phyloP scores from a whole-genome alignment of 2,113 vertebrate genomes.

The Phylloscopus trochilus region DNA sequence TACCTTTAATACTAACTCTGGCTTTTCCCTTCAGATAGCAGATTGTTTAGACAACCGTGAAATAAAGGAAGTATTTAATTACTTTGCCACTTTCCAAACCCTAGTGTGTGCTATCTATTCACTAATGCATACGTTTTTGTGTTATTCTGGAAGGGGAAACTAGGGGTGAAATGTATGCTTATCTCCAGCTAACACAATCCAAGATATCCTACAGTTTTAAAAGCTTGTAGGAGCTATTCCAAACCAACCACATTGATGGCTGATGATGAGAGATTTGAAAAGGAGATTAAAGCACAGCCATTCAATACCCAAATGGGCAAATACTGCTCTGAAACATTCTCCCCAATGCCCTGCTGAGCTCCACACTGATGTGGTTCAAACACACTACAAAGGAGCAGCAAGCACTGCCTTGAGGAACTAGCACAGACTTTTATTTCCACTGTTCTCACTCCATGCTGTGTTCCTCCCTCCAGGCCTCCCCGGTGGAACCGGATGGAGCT shows the following conservation, averaged over 20 bases:
- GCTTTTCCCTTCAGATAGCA: conserved; percentile 39
- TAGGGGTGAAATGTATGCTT: not conserved
- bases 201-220: conserved; percentile 17
- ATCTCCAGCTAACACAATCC: conserved; percentile 35
- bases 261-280: not conserved
- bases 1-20: conserved; percentile 5
- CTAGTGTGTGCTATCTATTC: not conserved
- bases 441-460: not conserved
- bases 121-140: not conserved
- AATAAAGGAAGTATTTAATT: conserved; percentile 61
- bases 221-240: not conserved
- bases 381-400: not conserved
- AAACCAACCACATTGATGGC: not conserved
- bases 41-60: conserved; percentile 38
- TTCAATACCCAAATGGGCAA: accelerated
- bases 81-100: not conserved
- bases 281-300: conserved; percentile 7
- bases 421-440: not conserved
- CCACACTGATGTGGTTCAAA: not conserved
- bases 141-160: conserved; percentile 19
- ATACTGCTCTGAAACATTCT: not conserved
- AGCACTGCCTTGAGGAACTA: not conserved
- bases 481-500: not conserved
- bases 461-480: conserved; percentile 28
- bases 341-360: not conserved